phyloP scores from a whole-genome alignment of 2,113 vertebrate genomes.

The Rhinoptilus africanus region DNA sequence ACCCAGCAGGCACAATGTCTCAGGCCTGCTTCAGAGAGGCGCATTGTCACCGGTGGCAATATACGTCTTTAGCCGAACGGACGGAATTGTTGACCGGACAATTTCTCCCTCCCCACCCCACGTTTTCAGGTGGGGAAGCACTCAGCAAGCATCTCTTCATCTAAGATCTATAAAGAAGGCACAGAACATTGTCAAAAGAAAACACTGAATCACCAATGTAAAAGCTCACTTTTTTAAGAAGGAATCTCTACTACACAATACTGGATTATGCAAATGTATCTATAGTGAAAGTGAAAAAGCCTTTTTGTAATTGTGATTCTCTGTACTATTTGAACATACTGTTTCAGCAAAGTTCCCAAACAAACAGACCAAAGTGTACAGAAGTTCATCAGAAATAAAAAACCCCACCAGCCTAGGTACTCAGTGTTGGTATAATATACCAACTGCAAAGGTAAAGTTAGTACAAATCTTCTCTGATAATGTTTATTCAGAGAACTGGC shows the following conservation, averaged over 20 bases:
- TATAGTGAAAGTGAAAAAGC: background rate
- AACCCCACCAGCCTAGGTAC: background rate
- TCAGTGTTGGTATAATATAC: background rate
- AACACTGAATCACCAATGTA: background rate
- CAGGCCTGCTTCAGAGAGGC: background rate
- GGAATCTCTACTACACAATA: background rate
- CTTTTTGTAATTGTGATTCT: background rate
- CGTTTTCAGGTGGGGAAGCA: background rate
- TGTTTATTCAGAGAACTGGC: background rate
- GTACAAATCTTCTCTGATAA: background rate
- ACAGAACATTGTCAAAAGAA: background rate
- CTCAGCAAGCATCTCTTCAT: background rate
- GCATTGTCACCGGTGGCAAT: fast-evolving
- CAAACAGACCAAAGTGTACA: background rate
- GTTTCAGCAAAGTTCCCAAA: background rate
- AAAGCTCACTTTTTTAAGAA: background rate
- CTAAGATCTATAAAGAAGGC: background rate
- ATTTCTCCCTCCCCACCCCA: background rate
- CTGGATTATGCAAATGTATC: background rate
- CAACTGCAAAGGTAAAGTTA: background rate
- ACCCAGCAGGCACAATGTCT: background rate
- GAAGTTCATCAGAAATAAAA: background rate
- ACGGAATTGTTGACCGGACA: background rate
- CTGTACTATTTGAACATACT: background rate
- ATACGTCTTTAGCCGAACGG: fast-evolving